phyloP scores from a whole-genome alignment of 2,888 invertebrate species.

The Shargacucullia verbasci region DNA sequence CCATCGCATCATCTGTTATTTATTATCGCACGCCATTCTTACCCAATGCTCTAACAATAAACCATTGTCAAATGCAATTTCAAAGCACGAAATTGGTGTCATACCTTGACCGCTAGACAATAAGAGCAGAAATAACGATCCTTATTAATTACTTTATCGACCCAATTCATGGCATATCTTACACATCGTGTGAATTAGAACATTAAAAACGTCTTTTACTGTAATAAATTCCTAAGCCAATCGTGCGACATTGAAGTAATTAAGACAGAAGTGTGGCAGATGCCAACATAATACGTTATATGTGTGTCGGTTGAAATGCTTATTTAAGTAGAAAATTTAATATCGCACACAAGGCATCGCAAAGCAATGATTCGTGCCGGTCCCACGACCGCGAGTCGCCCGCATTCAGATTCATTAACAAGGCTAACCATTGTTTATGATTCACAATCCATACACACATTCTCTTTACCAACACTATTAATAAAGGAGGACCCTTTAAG shows the following conservation, averaged over 20 bases:
- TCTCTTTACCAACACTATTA: conserved; percentile 55
- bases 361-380: conserved; percentile 65
- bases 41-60: conserved; percentile 47
- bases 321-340: conserved; percentile 55
- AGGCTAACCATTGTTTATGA: conserved; percentile 80
- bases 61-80: conserved; percentile 47
- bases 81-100: conserved; percentile 44
- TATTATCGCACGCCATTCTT: conserved; percentile 46
- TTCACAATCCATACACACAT: conserved; percentile 65
- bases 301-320: conserved; percentile 14
- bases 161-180: conserved; percentile 48
- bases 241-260: conserved; percentile 40
- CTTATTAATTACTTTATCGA: conserved; percentile 45
- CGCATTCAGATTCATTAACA: conserved; percentile 83
- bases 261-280: conserved; percentile 17
- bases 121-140: conserved; percentile 34
- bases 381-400: conserved; percentile 68
- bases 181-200: conserved; percentile 39
- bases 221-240: conserved; percentile 35
- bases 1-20: conserved; percentile 66
- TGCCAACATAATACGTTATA: conserved; percentile 10
- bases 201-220: conserved; percentile 31
- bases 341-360: conserved; percentile 55
- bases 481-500: conserved; percentile 38
- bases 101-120: conserved; percentile 48